These are phyloP conservation scores for Mycteria americana DNA, from an alignment of 2,797 vertebrate genomes.

Conservation along the genomic window DNA sequence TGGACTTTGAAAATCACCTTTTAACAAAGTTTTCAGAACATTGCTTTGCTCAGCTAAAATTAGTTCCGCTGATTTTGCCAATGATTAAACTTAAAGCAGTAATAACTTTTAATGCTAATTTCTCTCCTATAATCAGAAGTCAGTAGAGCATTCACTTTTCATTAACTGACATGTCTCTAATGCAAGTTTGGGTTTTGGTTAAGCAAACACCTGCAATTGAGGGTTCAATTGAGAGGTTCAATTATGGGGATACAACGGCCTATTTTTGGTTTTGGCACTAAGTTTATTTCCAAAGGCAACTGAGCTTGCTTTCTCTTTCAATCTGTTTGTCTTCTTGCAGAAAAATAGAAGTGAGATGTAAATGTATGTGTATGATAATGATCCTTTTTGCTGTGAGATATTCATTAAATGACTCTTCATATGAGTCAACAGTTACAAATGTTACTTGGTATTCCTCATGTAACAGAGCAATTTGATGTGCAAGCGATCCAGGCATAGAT, in stretches of 20 bases:
- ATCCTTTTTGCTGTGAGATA: neutral
- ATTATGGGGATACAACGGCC: neutral
- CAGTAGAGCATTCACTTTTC: constrained; percentile 13
- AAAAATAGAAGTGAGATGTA: neutral
- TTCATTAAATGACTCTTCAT: neutral
- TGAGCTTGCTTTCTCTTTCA: neutral
- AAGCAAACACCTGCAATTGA: neutral
- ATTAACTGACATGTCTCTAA: neutral
- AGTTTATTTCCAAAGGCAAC: neutral
- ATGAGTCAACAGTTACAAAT: neutral
- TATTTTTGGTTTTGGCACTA: neutral
- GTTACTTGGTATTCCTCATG: neutral
- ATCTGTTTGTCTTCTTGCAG: neutral
- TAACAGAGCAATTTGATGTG: neutral
- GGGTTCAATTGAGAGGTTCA: neutral
- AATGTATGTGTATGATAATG: neutral
- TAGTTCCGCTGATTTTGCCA: constrained; percentile 7
- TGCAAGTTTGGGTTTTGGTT: neutral
- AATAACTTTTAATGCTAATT: constrained; percentile 14
- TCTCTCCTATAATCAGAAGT: constrained; percentile 11
- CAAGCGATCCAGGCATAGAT: neutral
- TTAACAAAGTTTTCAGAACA: constrained; percentile 19
- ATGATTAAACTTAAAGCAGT: constrained; percentile 42
- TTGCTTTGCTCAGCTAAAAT: constrained; percentile 40
- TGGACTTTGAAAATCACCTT: constrained; percentile 38